A percentile compares a stretch with the other conserved stretches of the same genome.
Evolutionary conservation across 30 jellyfish, hydroid and myxozoan species (phyloP).

Genomic region (Aurelia aurita): DNA sequence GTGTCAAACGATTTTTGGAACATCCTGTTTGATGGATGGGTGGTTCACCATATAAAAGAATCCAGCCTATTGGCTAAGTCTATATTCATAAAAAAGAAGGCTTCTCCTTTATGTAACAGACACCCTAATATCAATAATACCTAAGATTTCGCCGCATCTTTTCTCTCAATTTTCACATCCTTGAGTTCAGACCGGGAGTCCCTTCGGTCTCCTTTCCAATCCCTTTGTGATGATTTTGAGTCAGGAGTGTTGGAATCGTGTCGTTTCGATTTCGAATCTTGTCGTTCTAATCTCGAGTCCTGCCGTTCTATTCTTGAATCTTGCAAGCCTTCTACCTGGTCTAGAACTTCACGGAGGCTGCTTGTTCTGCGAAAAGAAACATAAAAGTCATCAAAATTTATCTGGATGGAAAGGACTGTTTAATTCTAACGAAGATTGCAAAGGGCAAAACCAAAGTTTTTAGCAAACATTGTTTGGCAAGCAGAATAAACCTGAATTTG

Average conservation of each 20-base stretch:
- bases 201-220: conserved; percentile 27
- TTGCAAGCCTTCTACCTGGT: conserved; percentile 87
- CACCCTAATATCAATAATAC: conserved; percentile 8
- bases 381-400: too few relatives aligned
- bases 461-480: too few relatives aligned
- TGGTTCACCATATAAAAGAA: too few relatives aligned
- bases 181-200: conserved; percentile 30
- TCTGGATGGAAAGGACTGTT: too few relatives aligned
- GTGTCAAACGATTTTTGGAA: too few relatives aligned
- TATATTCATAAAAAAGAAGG: too few relatives aligned
- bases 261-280: conserved; percentile 49
- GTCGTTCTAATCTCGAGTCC: conserved; percentile 61
- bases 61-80: too few relatives aligned
- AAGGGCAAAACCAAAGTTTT: too few relatives aligned
- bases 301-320: conserved; percentile 79
- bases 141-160: conserved; percentile 24
- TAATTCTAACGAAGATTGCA: too few relatives aligned
- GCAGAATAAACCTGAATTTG: too few relatives aligned
- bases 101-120: neutral
- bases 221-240: conserved; percentile 33
- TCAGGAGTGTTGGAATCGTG: conserved; percentile 43
- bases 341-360: conserved; percentile 73
- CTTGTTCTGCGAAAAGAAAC: conserved; percentile 41
- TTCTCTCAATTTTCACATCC: conserved; percentile 44
- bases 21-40: too few relatives aligned